phyloP scores from a whole-genome alignment of 2,888 invertebrate genomes.

The Antheraea yamamai region DNA sequence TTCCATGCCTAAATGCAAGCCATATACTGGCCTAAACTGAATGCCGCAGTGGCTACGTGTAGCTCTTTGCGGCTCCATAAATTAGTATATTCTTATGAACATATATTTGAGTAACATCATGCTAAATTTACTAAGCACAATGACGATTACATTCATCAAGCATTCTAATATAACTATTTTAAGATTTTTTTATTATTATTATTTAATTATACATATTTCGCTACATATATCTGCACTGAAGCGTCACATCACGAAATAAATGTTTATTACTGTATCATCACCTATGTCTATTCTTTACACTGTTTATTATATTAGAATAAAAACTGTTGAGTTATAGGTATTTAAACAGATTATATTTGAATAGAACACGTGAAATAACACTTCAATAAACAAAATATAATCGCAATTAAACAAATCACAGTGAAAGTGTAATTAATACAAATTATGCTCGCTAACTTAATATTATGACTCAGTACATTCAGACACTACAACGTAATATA shows the following conservation, averaged over 20 bases:
- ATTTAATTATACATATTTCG: conserved; percentile 59
- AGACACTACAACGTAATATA: conserved; percentile 65
- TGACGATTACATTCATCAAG: conserved; percentile 80
- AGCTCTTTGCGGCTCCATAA: conserved; percentile 38
- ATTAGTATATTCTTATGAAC: conserved; percentile 41
- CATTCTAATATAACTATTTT: conserved; percentile 74
- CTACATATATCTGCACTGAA: conserved; percentile 76
- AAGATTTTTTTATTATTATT: conserved; percentile 67
- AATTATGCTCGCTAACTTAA: conserved; percentile 75
- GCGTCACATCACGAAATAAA: conserved; percentile 65
- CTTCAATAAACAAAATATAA: conserved; percentile 71
- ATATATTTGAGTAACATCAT: conserved; percentile 70
- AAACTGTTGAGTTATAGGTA: conserved; percentile 8
- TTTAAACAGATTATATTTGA: conserved; percentile 10
- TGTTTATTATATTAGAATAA: conserved; percentile 15
- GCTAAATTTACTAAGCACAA: conserved; percentile 80
- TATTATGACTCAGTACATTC: conserved; percentile 73
- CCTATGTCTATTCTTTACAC: conserved; percentile 14
- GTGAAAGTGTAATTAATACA: conserved; percentile 71
- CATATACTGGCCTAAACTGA: conserved; percentile 31
- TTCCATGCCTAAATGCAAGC: conserved; percentile 26
- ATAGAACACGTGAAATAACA: conserved; percentile 39
- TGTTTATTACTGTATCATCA: conserved; percentile 23
- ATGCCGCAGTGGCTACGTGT: conserved; percentile 29
- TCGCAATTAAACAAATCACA: conserved; percentile 76